These are phyloP conservation scores for Polypedilum pembai DNA, from an alignment of 1,140 invertebrate species.

Conservation along the genomic window DNA sequence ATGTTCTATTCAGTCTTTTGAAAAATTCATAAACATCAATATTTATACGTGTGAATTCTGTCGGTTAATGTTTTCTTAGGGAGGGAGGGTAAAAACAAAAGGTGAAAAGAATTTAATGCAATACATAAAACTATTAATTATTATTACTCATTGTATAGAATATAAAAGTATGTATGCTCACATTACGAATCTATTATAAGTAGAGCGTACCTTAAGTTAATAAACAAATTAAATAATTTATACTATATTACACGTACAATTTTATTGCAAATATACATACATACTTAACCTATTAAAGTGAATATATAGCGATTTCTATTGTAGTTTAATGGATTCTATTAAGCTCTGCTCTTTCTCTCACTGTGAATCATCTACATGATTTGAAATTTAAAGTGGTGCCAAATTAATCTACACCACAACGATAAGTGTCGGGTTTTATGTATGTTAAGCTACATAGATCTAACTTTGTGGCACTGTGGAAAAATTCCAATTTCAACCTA, in stretches of 20 bases:
- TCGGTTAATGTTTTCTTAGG: neutral
- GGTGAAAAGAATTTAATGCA: neutral
- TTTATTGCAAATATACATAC: slow-evolving; percentile 19
- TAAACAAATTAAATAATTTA: slow-evolving; percentile 28
- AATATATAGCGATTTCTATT: too few relatives aligned
- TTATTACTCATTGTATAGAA: neutral
- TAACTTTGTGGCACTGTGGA: neutral
- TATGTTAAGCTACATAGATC: neutral
- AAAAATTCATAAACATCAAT: slow-evolving; percentile 16
- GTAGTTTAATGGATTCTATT: too few relatives aligned
- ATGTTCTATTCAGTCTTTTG: neutral
- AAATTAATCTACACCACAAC: slow-evolving; percentile 11
- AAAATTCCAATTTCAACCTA: slow-evolving; percentile 10
- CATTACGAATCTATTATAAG: slow-evolving; percentile 16
- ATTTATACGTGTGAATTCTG: slow-evolving; percentile 1
- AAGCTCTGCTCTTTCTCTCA: too few relatives aligned
- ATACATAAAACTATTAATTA: slow-evolving; percentile 20
- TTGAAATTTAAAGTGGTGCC: slow-evolving; percentile 15
- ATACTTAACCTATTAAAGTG: neutral
- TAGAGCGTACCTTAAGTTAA: neutral
- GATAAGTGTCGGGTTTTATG: neutral
- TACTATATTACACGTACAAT: slow-evolving; percentile 21
- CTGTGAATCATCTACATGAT: neutral
- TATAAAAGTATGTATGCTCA: neutral
- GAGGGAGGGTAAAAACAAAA: neutral